phyloP scores from a whole-genome alignment of 2,888 invertebrate species.

The Galeruca laticollis region DNA sequence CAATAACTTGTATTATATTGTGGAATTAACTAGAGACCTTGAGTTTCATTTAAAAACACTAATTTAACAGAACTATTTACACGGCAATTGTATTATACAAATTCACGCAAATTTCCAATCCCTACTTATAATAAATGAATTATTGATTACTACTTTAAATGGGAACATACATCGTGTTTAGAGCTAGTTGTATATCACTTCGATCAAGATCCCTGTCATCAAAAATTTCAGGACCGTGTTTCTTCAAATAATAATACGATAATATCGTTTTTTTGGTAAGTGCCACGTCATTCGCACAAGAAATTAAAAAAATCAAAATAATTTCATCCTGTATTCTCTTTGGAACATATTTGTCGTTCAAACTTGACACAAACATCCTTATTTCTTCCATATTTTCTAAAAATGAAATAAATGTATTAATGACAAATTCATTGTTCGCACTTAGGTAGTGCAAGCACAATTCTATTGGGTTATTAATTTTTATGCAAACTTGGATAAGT shows the following conservation, averaged over 20 bases:
- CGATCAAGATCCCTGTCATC: constrained; percentile 68
- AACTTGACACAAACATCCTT: constrained; percentile 48
- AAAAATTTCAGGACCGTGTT: constrained; percentile 75
- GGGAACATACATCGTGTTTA: constrained; percentile 42
- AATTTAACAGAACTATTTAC: too few species aligned
- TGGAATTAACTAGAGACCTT: too few species aligned
- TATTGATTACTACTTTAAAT: background rate
- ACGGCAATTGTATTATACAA: too few species aligned
- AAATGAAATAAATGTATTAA: too few species aligned
- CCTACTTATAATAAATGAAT: background rate
- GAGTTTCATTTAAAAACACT: too few species aligned
- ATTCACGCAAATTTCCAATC: too few species aligned
- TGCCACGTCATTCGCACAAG: constrained; percentile 73
- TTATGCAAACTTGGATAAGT: background rate
- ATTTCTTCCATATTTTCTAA: constrained; percentile 45
- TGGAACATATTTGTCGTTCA: constrained; percentile 61
- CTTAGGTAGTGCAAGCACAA: too few species aligned
- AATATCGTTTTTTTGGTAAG: constrained; percentile 74
- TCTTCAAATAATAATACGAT: constrained; percentile 72
- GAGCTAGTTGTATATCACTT: constrained; percentile 34
- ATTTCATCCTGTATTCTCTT: constrained; percentile 69
- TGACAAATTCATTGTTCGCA: too few species aligned
- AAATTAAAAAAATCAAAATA: constrained; percentile 75
- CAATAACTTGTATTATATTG: too few species aligned
- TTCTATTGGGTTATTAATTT: too few species aligned